Evolutionary conservation across 2,888 invertebrate genomes (phyloP), one percentile per base, ranked within the genome.

Genomic region (Cyclophora punctaria): DNA sequence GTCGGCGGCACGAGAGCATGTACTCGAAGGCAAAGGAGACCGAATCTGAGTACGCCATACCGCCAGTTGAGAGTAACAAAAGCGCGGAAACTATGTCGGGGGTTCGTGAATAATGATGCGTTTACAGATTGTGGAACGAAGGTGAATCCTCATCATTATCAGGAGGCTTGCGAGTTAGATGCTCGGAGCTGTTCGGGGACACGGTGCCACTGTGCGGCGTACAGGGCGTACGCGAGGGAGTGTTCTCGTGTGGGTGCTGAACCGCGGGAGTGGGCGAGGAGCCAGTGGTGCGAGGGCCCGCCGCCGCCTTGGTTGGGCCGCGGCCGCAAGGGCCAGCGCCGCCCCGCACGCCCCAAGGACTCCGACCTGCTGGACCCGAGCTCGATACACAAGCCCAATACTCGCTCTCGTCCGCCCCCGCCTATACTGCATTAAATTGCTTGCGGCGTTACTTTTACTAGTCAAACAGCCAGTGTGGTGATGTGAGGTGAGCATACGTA

Each of bases 141-240:
- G 68, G 91, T 97, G 54, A 95, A 95, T 73, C 94, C 94, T 35
- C 90, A 91, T 57, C 93, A 95, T 71, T 98, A 96, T 75, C 94
- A 93, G 73, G 94, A 94, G 73, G 94, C 97, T 5, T 98, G 98
- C 75, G 91, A 93, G 64, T 89, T 94, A 75, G 97, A 97, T 73
- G 94, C 96, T 84, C 96, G 97, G 73, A 95, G 96, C 69, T 98
- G 97, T 77, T 92, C 94, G 2, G 91, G 91, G 7, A 90, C 91
- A 52, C 90, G 91, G 67, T 98, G 98, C 67, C 95, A 96, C 75
- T 98, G 98, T 78, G 96, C 97, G 62, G 94, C 96, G 55, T 93
- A 97, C 68, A 92, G 93, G 49, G 97, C 97, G 3, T 98, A 97
- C 73, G 95, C 95, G 0, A 92, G 96, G 59, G 96, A 96, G 76